Conservation (phyloP, 2,888 invertebrate genomes). For the Drosophila buzzatii region DNA sequence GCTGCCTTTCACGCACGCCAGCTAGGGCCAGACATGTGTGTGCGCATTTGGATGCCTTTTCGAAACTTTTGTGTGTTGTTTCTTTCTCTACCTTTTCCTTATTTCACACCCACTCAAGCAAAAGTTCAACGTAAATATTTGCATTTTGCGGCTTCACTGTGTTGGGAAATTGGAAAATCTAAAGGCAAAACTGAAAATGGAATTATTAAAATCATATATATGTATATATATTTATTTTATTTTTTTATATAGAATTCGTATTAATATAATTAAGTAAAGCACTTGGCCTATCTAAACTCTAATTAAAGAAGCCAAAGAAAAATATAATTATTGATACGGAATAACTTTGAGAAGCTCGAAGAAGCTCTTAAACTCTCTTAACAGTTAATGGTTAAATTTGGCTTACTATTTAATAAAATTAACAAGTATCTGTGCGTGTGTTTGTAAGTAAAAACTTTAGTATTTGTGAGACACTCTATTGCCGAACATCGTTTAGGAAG, state of each 20-base stretch:
- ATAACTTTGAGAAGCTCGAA: no score
- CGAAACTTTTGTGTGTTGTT: slow-evolving; percentile 16
- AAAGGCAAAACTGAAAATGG: not conserved
- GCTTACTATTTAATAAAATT: no score
- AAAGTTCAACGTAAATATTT: slow-evolving; percentile 62
- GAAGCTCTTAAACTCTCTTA: no score
- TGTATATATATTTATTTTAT: no score
- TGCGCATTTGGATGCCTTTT: slow-evolving; percentile 48
- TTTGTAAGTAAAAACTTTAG: no score
- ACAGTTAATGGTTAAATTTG: no score
- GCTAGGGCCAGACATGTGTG: slow-evolving; percentile 52
- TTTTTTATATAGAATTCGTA: not conserved
- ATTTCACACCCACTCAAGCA: slow-evolving; percentile 46
- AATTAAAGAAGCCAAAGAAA: no score
- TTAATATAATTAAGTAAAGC: not conserved
- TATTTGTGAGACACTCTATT: no score
- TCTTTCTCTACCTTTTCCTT: slow-evolving; percentile 23
- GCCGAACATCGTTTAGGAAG: no score
- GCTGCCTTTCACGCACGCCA: not conserved
- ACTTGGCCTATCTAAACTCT: not conserved
- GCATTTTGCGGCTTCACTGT: slow-evolving; percentile 43
- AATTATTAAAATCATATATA: slow-evolving; percentile 13
- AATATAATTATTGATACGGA: no score
- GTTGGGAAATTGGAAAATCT: not conserved
- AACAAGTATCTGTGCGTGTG: no score